Percentiles rank a stretch among this genome's conserved stretches.
Evolutionary conservation across 2,113 vertebrate genomes (phyloP).

Genomic region (Oryzias melastigma): DNA sequence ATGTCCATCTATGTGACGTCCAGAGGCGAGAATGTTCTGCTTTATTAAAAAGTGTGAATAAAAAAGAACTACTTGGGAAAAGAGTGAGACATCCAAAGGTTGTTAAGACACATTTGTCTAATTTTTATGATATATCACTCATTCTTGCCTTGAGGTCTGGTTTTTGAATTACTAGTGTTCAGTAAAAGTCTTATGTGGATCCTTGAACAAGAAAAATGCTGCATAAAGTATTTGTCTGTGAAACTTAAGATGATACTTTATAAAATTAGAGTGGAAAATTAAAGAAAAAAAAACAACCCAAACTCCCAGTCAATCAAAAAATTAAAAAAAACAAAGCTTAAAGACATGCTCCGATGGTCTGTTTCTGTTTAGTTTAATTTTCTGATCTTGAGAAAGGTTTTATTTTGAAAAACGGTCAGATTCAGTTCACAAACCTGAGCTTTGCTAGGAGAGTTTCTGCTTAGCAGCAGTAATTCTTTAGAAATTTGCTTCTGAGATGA

Average conservation of each 20-base stretch:
- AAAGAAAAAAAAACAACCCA: constrained; percentile 39
- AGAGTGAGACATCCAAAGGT: constrained; percentile 43
- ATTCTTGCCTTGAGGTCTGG: constrained; percentile 38
- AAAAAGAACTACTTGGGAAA: constrained; percentile 23
- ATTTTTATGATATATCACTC: constrained; percentile 44
- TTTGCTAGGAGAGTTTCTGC: no score
- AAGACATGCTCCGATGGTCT: no score
- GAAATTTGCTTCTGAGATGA: no score
- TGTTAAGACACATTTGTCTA: constrained; percentile 57
- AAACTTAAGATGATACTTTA: constrained; percentile 76
- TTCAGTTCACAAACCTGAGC: no score
- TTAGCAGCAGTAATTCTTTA: no score
- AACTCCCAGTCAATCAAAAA: constrained; percentile 75
- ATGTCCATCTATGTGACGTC: constrained; percentile 69
- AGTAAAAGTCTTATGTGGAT: constrained; percentile 28
- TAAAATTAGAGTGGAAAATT: constrained; percentile 18
- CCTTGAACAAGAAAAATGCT: constrained; percentile 42
- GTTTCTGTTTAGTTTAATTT: no score
- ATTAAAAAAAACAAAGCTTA: constrained; percentile 56
- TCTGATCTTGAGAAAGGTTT: no score
- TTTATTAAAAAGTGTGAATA: constrained; percentile 78
- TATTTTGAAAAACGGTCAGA: no score
- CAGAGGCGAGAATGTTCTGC: constrained; percentile 67
- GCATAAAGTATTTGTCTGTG: constrained; percentile 66
- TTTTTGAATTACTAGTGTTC: constrained; percentile 66